These are phyloP conservation scores for Dolomedes plantarius DNA, from an alignment of 2,888 invertebrate genomes.

Conservation along the genomic window DNA sequence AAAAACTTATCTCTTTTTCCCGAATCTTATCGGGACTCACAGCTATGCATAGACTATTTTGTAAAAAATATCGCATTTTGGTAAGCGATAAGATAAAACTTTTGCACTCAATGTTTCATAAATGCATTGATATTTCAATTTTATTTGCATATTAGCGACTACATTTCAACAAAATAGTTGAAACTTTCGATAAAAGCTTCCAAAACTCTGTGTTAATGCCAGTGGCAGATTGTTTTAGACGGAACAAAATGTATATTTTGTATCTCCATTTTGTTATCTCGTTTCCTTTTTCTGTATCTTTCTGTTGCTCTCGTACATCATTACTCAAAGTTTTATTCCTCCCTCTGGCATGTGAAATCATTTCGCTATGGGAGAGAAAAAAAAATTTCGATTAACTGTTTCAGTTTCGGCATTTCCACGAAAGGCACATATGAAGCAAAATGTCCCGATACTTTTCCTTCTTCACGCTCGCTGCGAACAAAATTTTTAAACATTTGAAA, in stretches of 20 bases:
- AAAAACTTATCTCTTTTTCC: background rate
- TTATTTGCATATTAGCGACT: background rate
- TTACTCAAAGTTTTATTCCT: background rate
- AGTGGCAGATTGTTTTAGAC: background rate
- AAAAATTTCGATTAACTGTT: background rate
- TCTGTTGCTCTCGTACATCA: background rate
- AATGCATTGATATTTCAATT: conserved; percentile 1
- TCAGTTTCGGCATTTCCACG: no score
- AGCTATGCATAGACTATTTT: background rate
- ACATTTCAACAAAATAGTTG: conserved; percentile 3
- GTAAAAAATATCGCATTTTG: background rate
- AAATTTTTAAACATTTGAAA: no score
- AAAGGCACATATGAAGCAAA: no score
- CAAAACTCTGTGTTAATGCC: background rate
- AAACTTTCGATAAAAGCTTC: background rate
- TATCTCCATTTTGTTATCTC: background rate
- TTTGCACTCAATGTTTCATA: conserved; percentile 7
- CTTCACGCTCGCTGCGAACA: no score
- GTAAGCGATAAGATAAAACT: conserved; percentile 8
- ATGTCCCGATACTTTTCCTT: no score
- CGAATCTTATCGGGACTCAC: background rate
- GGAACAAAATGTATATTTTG: conserved; percentile 5
- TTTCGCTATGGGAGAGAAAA: background rate
- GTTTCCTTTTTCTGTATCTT: background rate
- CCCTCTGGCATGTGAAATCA: background rate